phyloP scores from a whole-genome alignment of 1,140 invertebrate genomes.

The Aporrectodea caliginosa region DNA sequence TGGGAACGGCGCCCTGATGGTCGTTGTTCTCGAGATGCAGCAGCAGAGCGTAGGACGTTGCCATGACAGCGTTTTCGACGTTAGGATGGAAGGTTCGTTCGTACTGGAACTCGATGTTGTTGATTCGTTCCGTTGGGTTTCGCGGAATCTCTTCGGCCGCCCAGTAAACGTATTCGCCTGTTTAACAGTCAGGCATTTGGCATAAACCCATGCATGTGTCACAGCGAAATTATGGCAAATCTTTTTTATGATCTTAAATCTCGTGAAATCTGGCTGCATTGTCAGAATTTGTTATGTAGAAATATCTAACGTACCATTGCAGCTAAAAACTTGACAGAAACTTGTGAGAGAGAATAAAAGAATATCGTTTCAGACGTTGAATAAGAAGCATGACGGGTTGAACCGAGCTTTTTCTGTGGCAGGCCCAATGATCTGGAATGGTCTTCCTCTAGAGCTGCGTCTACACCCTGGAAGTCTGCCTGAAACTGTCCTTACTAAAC shows the following conservation, averaged over 20 bases:
- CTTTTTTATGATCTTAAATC: neutral
- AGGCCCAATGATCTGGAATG: no score
- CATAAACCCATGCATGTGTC: no score
- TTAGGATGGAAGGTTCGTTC: slow-evolving; percentile 72
- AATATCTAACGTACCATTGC: neutral
- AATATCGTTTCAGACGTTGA: no score
- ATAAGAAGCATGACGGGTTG: no score
- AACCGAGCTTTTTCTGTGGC: no score
- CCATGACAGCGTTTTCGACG: slow-evolving; percentile 85
- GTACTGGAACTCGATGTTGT: slow-evolving; percentile 76
- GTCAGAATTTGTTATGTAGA: neutral
- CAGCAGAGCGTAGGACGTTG: slow-evolving; percentile 86
- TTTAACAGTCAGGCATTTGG: neutral
- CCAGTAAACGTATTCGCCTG: slow-evolving; percentile 46
- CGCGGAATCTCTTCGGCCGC: slow-evolving; percentile 43
- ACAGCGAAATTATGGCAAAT: neutral
- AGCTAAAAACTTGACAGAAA: neutral
- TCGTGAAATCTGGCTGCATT: neutral
- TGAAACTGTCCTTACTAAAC: no score
- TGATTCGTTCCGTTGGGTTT: slow-evolving; percentile 41
- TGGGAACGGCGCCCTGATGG: slow-evolving; percentile 52
- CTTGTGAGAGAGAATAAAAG: no score
- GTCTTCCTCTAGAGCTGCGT: no score
- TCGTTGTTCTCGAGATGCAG: slow-evolving; percentile 62
- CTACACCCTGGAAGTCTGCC: no score